Conservation (phyloP, 2,888 invertebrate species). For the Ornithoptera priamus region DNA sequence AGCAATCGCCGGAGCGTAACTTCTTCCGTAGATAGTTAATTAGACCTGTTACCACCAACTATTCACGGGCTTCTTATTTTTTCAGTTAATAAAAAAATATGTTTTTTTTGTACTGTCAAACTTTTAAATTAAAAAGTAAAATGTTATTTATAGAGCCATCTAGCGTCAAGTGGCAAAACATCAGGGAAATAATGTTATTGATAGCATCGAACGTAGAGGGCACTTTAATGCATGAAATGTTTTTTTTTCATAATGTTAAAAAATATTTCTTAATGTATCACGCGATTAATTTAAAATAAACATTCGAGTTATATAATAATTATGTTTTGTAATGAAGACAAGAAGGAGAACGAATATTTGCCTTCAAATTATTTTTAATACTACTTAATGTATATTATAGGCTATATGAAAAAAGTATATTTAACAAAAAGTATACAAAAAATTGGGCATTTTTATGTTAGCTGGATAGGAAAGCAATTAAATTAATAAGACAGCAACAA, state of each 20-base stretch:
- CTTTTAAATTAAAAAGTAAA: not conserved
- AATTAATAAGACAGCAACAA: no score
- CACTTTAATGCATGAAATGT: not conserved
- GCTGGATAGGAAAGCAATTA: no score
- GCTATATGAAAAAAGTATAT: no score
- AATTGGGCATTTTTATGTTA: no score
- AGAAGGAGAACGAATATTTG: not conserved
- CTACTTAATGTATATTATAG: not conserved
- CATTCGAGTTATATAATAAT: no score
- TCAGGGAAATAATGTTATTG: not conserved
- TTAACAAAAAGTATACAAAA: no score
- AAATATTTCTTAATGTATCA: no score
- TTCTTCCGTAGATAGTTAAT: constrained; percentile 29
- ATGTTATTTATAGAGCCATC: constrained; percentile 34
- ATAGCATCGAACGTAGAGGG: constrained; percentile 9
- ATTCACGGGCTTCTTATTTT: constrained; percentile 6
- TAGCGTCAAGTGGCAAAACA: constrained; percentile 21
- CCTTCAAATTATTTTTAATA: not conserved
- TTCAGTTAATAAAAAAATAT: not conserved
- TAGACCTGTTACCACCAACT: constrained; percentile 5
- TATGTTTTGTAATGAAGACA: no score
- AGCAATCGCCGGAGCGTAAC: constrained; percentile 30
- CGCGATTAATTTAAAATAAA: no score
- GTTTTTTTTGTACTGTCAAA: not conserved
- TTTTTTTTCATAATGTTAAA: not conserved